These are phyloP conservation scores for Pimephales promelas DNA, from an alignment of 2,113 vertebrate species.

Conservation along the genomic window DNA sequence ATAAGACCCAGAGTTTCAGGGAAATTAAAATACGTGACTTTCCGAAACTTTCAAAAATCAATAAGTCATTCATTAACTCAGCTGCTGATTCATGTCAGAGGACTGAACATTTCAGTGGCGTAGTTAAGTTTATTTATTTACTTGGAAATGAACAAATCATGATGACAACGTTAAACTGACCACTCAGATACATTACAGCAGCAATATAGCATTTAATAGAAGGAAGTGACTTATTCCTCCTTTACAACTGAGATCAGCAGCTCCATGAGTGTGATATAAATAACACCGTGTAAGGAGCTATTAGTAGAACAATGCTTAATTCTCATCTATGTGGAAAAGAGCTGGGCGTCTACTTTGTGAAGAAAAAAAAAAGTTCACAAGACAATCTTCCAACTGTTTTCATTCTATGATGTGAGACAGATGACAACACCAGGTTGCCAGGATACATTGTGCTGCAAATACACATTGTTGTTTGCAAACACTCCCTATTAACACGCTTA, in stretches of 20 bases:
- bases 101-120: background rate
- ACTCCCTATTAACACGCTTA: constrained; percentile 25
- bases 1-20: background rate
- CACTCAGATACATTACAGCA: background rate
- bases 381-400: constrained; percentile 29
- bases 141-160: background rate
- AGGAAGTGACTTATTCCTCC: constrained; percentile 13
- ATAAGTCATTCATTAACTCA: background rate
- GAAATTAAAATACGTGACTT: background rate
- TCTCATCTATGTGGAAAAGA: constrained; percentile 20
- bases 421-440: constrained; percentile 23
- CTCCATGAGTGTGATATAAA: constrained; percentile 22
- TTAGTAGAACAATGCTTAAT: constrained; percentile 40
- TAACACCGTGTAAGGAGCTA: constrained; percentile 23
- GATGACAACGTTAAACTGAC: background rate
- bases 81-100: background rate
- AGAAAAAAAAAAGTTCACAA: background rate
- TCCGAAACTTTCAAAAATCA: background rate
- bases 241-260: background rate
- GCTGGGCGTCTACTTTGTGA: constrained; percentile 4
- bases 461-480: constrained; percentile 45
- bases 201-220: background rate
- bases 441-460: constrained; percentile 21
- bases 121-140: background rate
- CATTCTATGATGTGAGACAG: background rate